Evolutionary conservation across 2,113 vertebrate species (phyloP).

Genomic region (Porphyrio hochstetteri): DNA sequence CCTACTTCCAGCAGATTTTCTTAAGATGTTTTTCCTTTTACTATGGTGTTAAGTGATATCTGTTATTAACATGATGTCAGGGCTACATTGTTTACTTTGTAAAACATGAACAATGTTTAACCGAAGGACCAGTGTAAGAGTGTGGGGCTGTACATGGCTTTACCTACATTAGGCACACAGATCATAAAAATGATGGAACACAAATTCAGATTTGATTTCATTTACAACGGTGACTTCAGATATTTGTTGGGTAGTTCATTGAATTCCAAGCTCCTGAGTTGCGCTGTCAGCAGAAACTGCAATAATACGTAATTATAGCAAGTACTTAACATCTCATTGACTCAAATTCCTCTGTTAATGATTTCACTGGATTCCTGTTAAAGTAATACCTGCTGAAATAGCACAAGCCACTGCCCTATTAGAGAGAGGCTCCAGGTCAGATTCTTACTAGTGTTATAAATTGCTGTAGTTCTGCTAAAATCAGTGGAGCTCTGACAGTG

Average conservation of each 20-base stretch:
- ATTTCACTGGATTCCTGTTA: slow-evolving; percentile 58
- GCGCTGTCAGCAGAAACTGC: slow-evolving; percentile 56
- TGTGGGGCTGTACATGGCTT: background rate
- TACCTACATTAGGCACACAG: background rate
- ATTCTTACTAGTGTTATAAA: background rate
- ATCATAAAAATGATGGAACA: background rate
- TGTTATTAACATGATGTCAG: background rate
- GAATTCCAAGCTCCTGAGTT: slow-evolving; percentile 38
- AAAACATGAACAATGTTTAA: background rate
- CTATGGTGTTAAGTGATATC: background rate
- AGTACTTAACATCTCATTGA: slow-evolving; percentile 65
- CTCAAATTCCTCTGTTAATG: slow-evolving; percentile 68
- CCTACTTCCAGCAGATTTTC: background rate
- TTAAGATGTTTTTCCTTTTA: slow-evolving; percentile 2
- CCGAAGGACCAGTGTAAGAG: background rate
- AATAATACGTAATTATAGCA: slow-evolving; percentile 66
- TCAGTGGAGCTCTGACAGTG: background rate
- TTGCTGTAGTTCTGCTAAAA: background rate
- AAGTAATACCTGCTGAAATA: slow-evolving; percentile 57
- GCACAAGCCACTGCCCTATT: background rate
- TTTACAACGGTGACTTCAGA: slow-evolving; percentile 34
- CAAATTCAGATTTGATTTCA: slow-evolving; percentile 32
- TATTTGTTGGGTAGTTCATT: slow-evolving; percentile 49
- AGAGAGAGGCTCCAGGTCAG: background rate
- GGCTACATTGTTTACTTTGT: background rate